A percentile compares a stretch with the other conserved stretches of the same genome.
Evolutionary conservation across 1,140 invertebrate species (phyloP).

Genomic region (Heliconius congener): DNA sequence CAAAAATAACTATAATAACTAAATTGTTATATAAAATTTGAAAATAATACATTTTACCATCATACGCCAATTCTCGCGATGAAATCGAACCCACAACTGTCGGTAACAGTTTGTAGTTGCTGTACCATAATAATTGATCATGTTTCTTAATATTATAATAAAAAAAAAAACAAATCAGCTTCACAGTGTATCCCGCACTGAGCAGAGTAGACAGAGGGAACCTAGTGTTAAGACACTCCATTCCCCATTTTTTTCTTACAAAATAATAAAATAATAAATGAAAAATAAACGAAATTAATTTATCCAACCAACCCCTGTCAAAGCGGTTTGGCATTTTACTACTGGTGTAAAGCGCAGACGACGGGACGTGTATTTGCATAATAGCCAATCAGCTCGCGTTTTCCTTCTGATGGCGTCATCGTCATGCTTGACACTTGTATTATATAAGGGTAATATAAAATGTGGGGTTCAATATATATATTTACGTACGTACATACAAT

Average conservation of each 20-base stretch:
- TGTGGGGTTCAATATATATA: background rate
- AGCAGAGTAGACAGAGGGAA: too few relatives aligned
- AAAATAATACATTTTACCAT: too few relatives aligned
- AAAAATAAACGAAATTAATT: constrained; percentile 14
- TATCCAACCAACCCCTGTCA: constrained; percentile 23
- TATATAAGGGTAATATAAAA: background rate
- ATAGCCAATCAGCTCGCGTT: constrained; percentile 35
- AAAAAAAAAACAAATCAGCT: too few relatives aligned
- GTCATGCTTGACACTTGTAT: constrained; percentile 8
- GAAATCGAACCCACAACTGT: too few relatives aligned
- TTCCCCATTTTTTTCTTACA: too few relatives aligned
- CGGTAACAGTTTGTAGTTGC: too few relatives aligned
- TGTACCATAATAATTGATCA: background rate
- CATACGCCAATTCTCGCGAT: too few relatives aligned
- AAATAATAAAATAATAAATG: background rate
- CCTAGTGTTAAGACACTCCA: too few relatives aligned
- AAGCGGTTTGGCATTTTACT: constrained; percentile 30
- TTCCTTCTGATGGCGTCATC: constrained; percentile 10
- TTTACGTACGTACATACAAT: too few relatives aligned
- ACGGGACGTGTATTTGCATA: constrained; percentile 30
- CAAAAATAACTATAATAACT: too few relatives aligned
- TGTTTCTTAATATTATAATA: background rate
- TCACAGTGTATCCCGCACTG: too few relatives aligned
- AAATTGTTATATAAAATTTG: too few relatives aligned
- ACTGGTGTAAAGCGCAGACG: constrained; percentile 16